These are phyloP conservation scores for Lepisosteus oculatus DNA, from an alignment of 2,113 vertebrate species.

Conservation along the genomic window DNA sequence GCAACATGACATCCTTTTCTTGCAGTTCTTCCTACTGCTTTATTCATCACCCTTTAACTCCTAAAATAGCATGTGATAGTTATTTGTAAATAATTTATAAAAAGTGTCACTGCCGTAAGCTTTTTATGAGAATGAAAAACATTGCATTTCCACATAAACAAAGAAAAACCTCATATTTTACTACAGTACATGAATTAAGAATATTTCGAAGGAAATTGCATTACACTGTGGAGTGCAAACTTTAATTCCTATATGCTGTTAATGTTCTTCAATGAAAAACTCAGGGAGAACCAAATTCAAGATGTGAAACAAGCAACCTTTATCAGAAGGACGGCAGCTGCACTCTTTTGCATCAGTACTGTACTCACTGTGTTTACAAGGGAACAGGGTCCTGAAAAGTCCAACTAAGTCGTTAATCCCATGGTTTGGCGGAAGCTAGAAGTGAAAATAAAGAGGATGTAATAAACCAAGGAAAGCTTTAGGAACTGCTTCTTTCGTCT, in stretches of 20 bases:
- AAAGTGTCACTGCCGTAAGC: too few relatives aligned
- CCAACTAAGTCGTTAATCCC: constrained; percentile 41
- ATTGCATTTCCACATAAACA: too few relatives aligned
- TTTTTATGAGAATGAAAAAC: too few relatives aligned
- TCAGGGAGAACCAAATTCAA: constrained; percentile 24
- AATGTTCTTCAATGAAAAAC: constrained; percentile 33
- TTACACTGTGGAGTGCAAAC: background rate
- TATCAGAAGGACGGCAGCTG: constrained; percentile 50
- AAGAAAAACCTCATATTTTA: too few relatives aligned
- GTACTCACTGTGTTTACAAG: constrained; percentile 32
- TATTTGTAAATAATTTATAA: too few relatives aligned
- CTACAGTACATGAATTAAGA: too few relatives aligned
- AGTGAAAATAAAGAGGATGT: constrained; percentile 43
- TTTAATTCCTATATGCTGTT: constrained; percentile 17
- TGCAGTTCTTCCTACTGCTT: too few relatives aligned
- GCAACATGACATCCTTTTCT: too few relatives aligned
- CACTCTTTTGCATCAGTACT: constrained; percentile 24
- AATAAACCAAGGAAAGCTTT: constrained; percentile 61
- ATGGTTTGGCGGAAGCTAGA: constrained; percentile 40
- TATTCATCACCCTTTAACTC: too few relatives aligned
- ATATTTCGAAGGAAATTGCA: too few relatives aligned
- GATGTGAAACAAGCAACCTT: constrained; percentile 43
- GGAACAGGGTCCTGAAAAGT: constrained; percentile 31
- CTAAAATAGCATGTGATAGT: too few relatives aligned
- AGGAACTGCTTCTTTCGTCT: constrained; percentile 62